Base-by-base conservation (phyloP, 2,888 invertebrate species). In the Meandrusa payeni region DNA sequence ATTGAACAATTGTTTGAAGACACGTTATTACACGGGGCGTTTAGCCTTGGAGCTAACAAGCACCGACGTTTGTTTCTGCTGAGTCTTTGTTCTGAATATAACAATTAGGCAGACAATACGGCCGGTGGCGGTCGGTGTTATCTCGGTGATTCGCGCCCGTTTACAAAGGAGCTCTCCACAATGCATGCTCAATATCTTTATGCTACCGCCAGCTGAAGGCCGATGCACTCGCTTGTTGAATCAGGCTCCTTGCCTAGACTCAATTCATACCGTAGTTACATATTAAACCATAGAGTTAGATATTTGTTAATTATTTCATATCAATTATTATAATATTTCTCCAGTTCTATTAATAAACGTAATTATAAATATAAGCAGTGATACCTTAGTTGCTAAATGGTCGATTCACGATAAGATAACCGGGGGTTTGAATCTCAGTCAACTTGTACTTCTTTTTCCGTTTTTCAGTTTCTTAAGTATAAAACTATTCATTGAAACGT, bases 161-260 rank as follows among this genome's bases (percentile, higher is more conserved):
- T 56, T 57, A 82, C 79, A 78, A 81, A 74, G 59, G 63, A 48
- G 59, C 51, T 49, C 58, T 55, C 71, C 61, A 82, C 82, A 83
- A 82, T 79, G 76, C 77, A 67, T 68, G 66, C 76, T 77, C 80
- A 77, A 85, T 82, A 80, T 86, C 82, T 81, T 85, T 82, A 80
- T 72, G 72, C 70, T 73, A 69, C 70, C 76, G 71, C 62, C 58
- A 69, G 61, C 52, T 69, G 67, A 71, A 70, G 78, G 77, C 69
- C 73, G 76, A 82, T 85, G 85, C 83, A 82, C 82, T 68, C 74
- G 57, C 55, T 59, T 55, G 59, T 64, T 66, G 72, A 76, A 74
- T 72, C 68, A 64, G 65, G 66, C 68, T 71, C 68, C 75, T 78
- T 79, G 55, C 44, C 52, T 62, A 47, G 19, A 41, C 44, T 51